These are phyloP conservation scores for Caenorhabditis angaria DNA, from an alignment of 2,888 invertebrate species.

Conservation along the genomic window DNA sequence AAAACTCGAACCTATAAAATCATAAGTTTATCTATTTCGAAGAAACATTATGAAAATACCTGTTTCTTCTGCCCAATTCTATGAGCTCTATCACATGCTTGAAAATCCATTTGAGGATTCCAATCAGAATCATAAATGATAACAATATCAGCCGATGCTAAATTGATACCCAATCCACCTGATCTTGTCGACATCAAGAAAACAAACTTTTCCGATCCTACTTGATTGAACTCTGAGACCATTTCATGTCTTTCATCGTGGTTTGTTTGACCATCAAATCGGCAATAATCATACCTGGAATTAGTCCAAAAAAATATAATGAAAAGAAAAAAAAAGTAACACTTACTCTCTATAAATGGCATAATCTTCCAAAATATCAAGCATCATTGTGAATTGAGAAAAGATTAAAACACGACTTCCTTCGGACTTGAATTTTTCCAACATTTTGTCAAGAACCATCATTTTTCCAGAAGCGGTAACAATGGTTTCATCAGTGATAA, in stretches of 20 bases:
- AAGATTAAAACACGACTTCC: constrained; percentile 12
- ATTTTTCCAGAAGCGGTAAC: constrained; percentile 14
- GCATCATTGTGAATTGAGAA: constrained; percentile 23
- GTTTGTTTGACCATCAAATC: constrained; percentile 3
- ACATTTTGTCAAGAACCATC: constrained; percentile 19
- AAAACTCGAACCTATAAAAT: constrained; percentile 13
- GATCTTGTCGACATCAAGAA: constrained; percentile 39
- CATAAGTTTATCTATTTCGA: neutral
- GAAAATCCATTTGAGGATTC: constrained; percentile 40
- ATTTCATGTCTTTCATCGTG: constrained; percentile 7
- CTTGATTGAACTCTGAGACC: constrained; percentile 10
- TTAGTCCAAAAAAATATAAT: neutral
- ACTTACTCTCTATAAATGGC: neutral
- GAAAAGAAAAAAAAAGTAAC: neutral
- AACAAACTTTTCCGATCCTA: constrained; percentile 26
- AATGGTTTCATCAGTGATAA: constrained; percentile 15
- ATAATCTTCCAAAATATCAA: constrained; percentile 21
- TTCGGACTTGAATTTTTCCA: constrained; percentile 10
- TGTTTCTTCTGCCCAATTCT: constrained; percentile 40
- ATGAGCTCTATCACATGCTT: constrained; percentile 35
- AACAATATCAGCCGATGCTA: constrained; percentile 36
- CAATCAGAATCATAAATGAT: constrained; percentile 41
- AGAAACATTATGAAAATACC: neutral
- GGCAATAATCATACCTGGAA: constrained; percentile 14
- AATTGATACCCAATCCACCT: constrained; percentile 40